Base-by-base conservation (phyloP, 2,113 vertebrate genomes). In the Mastomys coucha region DNA sequence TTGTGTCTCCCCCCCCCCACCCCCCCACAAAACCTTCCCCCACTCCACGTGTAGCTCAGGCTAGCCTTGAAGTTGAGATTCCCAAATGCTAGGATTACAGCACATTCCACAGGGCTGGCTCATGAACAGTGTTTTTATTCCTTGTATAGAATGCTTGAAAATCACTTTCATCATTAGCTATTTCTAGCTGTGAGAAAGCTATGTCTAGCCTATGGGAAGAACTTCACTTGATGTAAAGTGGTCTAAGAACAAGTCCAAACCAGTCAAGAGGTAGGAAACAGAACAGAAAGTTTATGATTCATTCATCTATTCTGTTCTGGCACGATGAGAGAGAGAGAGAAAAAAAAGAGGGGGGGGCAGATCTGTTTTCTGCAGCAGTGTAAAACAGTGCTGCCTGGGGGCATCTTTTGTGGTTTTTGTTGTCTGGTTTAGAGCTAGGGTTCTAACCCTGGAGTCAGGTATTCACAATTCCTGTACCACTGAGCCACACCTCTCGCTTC, bases 241-340 rank as follows among this genome's bases (percentile, higher is more conserved):
- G 63, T 75, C 33, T 93, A 81, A 86, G 45, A 80, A 67, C 72
- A 86, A 92, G 85, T 78, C 73, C 88, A 77, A 89, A 14, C 92
- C 51, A 91, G 72, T 96, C 81, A 78, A 51, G 42, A 96, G 76
- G 75, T 42, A 91, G 42, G 53, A 95, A 95, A 96, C 45, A 84
- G 82, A 93, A 88, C 88, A 93, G 92, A 84, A 93, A 97, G 78
- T 89, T 95, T 85, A 93, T 96, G 93, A 95, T 86, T 96, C 94
- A 87, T 53, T 75, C 76, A 31, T 89, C 36, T 85, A 33, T 86
- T 88, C 80, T 84, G 42, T 91, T 78, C 75, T 82, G 78, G 45
- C 78, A 45, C 10, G 70, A 69, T 78, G 3, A 56, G 28, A 36
- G 31, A 56, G 33, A 58, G 36, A 24, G 58, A 63, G 12, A 19